These are phyloP conservation scores for Galbula dea DNA, from an alignment of 2,113 vertebrate genomes.

Conservation along the genomic window DNA sequence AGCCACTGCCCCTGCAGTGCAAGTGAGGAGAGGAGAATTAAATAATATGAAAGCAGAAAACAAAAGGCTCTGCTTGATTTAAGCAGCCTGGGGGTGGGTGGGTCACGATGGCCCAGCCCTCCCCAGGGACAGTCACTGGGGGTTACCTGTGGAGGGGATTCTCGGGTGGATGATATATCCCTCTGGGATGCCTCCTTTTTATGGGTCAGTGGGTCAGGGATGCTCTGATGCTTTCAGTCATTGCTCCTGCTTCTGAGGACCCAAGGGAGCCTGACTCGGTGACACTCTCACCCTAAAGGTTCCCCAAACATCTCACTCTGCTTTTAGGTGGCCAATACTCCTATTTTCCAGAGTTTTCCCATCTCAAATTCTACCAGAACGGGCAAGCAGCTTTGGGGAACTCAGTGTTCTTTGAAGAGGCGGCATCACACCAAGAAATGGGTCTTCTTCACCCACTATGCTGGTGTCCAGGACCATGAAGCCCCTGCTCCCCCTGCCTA, in stretches of 20 bases:
- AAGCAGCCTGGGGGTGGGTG: not conserved
- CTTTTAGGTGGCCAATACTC: not conserved
- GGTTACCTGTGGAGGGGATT: not conserved
- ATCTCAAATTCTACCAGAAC: not conserved
- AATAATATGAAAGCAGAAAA: slow-evolving; percentile 47
- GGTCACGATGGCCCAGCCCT: not conserved
- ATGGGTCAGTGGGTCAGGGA: slow-evolving; percentile 45
- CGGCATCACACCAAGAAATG: not conserved
- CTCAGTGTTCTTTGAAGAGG: not conserved
- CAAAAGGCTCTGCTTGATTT: slow-evolving; percentile 18
- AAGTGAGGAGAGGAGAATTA: slow-evolving; percentile 57
- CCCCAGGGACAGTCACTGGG: fast-evolving
- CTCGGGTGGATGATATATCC: not conserved
- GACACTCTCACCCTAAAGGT: not conserved
- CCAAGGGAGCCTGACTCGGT: fast-evolving
- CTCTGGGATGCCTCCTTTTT: not conserved
- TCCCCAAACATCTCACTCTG: not conserved
- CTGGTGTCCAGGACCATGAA: fast-evolving
- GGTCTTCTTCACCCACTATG: not conserved
- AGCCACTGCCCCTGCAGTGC: slow-evolving; percentile 53
- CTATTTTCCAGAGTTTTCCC: not conserved
- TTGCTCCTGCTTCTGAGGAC: not conserved
- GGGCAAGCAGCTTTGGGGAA: fast-evolving
- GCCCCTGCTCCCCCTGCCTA: fast-evolving
- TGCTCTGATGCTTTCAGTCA: not conserved